Evolutionary conservation across 35 echinoderm and acorn worm genomes (phyloP), one percentile per base, ranked within the genome.

Genomic region (Chiridota heheva): DNA sequence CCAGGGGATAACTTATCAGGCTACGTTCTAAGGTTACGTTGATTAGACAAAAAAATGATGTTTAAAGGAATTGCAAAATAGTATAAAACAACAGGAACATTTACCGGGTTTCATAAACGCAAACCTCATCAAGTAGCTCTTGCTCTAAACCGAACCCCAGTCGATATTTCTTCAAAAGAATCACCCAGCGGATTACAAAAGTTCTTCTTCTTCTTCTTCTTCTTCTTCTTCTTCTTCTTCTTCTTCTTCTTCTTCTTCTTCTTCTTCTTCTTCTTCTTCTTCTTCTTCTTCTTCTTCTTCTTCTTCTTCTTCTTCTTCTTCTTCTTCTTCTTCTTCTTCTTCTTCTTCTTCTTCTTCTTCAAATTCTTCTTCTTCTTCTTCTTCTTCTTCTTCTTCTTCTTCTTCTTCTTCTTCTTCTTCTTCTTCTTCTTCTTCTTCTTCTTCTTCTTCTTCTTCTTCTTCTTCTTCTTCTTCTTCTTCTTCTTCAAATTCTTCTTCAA

Each of bases 221-320:
- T 64, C 60, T 64, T 64, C 60, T 64, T 64, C 60, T 64, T 64
- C 60, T 64, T 64, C 60, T 64, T 64, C 60, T 64, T 64, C 60
- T 64, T 64, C 60, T 64, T 64, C 60, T 64, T 64, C 60, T 64
- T 64, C 60, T 64, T 64, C 60, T 64, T 64, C 60, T 64, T 64
- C 60, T 64, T 64, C 60, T 64, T 64, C 60, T 64, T 64, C 60
- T 64, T 64, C 60, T 64, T 64, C 60, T 64, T 64, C 60, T 64
- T 64, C 60, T 64, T 64, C 60, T 64, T 64, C 60, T 64, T 64
- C 60, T 64, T 64, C 60, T 64, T 64, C 60, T 64, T 64, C 60
- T 64, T 64, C 60, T 64, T 64, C 60, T 64, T 64, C 60, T 64
- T 64, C 60, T 64, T 64, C 60, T 64, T 64, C 60, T 64, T 64